Evolutionary conservation across 2,797 vertebrate species (phyloP).

Genomic region (Novumbra hubbsi): DNA sequence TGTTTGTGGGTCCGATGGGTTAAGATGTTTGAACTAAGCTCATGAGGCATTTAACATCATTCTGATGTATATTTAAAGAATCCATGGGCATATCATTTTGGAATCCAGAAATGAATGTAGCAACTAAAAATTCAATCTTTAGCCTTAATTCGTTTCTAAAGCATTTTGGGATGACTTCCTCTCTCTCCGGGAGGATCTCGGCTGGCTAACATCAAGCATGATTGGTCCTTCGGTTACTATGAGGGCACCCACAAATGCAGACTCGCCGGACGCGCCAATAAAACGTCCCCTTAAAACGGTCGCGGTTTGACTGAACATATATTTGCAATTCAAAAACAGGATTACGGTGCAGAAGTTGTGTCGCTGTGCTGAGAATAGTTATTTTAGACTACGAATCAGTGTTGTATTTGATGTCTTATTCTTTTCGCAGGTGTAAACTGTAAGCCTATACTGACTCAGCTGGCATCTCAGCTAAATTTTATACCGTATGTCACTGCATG

Average conservation of each 20-base stretch:
- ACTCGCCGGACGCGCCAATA: conserved; percentile 17
- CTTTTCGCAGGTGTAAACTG: not conserved
- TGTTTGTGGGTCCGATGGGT: no score
- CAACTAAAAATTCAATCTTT: not conserved
- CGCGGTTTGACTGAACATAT: no score
- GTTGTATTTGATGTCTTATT: no score
- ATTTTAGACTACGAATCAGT: not conserved
- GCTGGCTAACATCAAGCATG: conserved; percentile 57
- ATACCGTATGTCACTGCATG: not conserved
- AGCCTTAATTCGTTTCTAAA: not conserved
- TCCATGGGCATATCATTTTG: no score
- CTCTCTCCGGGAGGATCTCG: conserved; percentile 51
- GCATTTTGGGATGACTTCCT: not conserved
- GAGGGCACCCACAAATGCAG: conserved; percentile 7
- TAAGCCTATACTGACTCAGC: not conserved
- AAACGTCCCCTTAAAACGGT: not conserved
- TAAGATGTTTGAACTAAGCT: no score
- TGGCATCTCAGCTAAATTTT: not conserved
- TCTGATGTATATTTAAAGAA: no score
- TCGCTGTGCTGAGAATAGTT: not conserved
- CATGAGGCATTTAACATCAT: no score
- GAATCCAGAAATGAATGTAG: no score
- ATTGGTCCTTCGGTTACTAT: conserved; percentile 56
- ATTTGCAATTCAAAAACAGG: no score
- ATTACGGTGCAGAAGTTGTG: no score